phyloP scores from a whole-genome alignment of 2,113 vertebrate genomes.

The Gambusia affinis region DNA sequence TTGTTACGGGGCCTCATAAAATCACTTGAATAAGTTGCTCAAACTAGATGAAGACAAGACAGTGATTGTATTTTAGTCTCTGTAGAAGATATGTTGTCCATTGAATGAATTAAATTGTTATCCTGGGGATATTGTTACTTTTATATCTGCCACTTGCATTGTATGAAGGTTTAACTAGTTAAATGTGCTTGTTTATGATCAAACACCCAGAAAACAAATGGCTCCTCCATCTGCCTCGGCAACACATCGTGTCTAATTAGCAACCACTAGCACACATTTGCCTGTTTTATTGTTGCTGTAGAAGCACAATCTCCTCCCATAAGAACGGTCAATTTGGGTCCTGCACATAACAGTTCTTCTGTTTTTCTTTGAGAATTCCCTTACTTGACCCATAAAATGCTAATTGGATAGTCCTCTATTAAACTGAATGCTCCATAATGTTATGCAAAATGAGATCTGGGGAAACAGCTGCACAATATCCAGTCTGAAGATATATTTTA shows the following conservation, averaged over 20 bases:
- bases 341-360: conserved; percentile 5
- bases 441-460: background rate
- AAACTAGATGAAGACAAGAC: background rate
- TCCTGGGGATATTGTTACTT: background rate
- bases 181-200: conserved; percentile 1
- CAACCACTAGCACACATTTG: background rate
- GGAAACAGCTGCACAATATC: conserved; percentile 4
- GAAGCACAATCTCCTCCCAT: background rate
- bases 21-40: background rate
- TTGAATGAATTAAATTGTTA: background rate
- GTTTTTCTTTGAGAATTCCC: conserved; percentile 7
- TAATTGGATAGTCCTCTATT: background rate
- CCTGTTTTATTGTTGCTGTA: background rate
- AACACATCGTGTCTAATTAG: background rate
- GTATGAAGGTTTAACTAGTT: background rate
- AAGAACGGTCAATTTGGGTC: background rate
- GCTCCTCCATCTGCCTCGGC: background rate
- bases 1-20: no score
- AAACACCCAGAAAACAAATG: conserved; percentile 7
- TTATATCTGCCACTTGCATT: background rate
- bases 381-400: conserved; percentile 1
- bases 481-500: background rate
- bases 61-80: background rate
- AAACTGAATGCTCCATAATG: background rate
- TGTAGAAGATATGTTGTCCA: background rate